phyloP scores from a whole-genome alignment of 2,888 invertebrate species.

The Morpho achilles region DNA sequence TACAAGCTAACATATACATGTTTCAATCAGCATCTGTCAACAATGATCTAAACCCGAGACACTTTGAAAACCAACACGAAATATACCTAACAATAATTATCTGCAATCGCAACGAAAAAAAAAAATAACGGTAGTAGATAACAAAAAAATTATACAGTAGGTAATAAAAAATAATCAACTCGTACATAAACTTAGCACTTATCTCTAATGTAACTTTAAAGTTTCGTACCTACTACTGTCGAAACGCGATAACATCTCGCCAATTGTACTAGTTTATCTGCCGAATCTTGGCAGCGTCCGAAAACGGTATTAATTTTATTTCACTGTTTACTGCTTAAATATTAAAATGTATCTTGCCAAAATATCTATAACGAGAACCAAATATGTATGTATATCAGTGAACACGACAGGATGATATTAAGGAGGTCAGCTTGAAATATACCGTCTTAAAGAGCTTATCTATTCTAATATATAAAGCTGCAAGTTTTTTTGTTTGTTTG shows the following conservation, averaged over 20 bases:
- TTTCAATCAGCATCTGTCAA: too few species aligned
- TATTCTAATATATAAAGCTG: too few species aligned
- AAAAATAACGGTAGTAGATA: too few species aligned
- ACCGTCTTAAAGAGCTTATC: too few species aligned
- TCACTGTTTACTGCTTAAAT: conserved; percentile 5
- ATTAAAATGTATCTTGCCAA: conserved; percentile 15
- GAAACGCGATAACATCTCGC: conserved; percentile 4
- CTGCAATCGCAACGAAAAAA: too few species aligned
- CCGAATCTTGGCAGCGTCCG: conserved; percentile 9
- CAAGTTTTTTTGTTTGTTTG: too few species aligned
- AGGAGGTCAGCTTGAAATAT: not conserved
- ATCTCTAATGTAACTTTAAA: conserved; percentile 1
- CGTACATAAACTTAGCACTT: conserved; percentile 5
- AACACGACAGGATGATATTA: conserved; percentile 2
- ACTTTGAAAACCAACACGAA: too few species aligned
- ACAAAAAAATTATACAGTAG: too few species aligned
- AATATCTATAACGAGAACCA: conserved; percentile 1
- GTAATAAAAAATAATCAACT: too few species aligned
- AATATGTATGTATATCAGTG: not conserved
- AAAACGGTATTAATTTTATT: conserved; percentile 13
- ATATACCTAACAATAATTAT: too few species aligned
- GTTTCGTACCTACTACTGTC: not conserved
- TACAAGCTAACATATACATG: too few species aligned
- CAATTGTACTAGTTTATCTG: conserved; percentile 5
- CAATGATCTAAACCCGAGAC: too few species aligned